A percentile compares a stretch with the other conserved stretches of the same genome.
Conservation (phyloP, 2,888 invertebrate genomes). For the Chirona hameri region DNA sequence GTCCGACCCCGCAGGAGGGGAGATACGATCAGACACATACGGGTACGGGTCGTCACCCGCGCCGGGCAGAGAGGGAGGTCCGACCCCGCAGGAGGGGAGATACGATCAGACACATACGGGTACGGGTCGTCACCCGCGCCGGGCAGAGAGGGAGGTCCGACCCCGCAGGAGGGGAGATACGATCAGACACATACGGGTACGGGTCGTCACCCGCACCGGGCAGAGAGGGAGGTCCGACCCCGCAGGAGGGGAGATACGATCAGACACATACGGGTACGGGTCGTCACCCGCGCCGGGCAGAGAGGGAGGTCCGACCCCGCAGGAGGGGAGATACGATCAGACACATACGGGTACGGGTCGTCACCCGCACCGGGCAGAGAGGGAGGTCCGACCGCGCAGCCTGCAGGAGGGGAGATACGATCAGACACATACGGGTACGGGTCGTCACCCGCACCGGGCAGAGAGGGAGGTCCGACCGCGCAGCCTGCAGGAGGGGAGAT, state of each 20-base stretch:
- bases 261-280: constrained; percentile 75
- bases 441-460: constrained; percentile 61
- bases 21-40: too few species aligned
- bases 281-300: constrained; percentile 61
- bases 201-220: constrained; percentile 64
- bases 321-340: too few species aligned
- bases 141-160: constrained; percentile 42
- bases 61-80: constrained; percentile 44
- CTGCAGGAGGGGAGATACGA: not conserved
- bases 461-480: constrained; percentile 38
- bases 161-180: not conserved
- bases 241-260: not conserved
- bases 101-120: too few species aligned
- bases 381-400: constrained; percentile 33
- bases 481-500: not conserved
- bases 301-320: constrained; percentile 37
- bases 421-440: constrained; percentile 78
- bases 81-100: not conserved
- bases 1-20: not conserved
- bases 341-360: constrained; percentile 77
- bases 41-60: constrained; percentile 73
- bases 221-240: constrained; percentile 40
- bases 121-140: constrained; percentile 68
- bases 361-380: constrained; percentile 56
- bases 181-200: too few species aligned